A percentile compares a stretch with the other conserved stretches of the same genome.
These are phyloP conservation scores for Sycophaga agraensis DNA, from an alignment of 1,140 invertebrate species.

Conservation along the genomic window DNA sequence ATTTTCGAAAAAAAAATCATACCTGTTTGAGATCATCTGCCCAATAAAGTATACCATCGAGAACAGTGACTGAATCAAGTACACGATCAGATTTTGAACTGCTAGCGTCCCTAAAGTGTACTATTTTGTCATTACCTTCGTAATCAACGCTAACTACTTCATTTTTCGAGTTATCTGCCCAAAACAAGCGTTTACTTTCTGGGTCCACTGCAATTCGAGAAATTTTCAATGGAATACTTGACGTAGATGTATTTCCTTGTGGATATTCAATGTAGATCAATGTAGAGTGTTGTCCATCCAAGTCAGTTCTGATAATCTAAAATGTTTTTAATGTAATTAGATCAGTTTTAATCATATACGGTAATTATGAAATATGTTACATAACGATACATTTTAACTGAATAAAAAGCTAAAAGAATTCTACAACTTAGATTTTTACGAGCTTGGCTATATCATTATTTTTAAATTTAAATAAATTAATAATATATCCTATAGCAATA, in stretches of 20 bases:
- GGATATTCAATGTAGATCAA: neutral
- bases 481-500: no score
- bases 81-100: neutral
- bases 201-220: neutral
- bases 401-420: no score
- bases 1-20: neutral
- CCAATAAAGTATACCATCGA: neutral
- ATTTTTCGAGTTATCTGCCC: neutral
- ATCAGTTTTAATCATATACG: no score
- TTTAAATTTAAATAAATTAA: no score
- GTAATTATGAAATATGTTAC: no score
- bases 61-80: neutral
- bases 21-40: neutral
- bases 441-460: no score
- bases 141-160: neutral
- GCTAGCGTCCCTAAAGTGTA: neutral
- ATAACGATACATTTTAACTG: no score
- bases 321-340: no score
- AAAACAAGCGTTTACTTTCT: constrained; percentile 1
- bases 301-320: constrained; percentile 7
- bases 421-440: no score
- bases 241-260: neutral
- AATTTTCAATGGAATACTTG: neutral
- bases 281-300: neutral
- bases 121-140: neutral